Base-by-base conservation (phyloP, 1,140 invertebrate species). In the Solenopsis fugax region DNA sequence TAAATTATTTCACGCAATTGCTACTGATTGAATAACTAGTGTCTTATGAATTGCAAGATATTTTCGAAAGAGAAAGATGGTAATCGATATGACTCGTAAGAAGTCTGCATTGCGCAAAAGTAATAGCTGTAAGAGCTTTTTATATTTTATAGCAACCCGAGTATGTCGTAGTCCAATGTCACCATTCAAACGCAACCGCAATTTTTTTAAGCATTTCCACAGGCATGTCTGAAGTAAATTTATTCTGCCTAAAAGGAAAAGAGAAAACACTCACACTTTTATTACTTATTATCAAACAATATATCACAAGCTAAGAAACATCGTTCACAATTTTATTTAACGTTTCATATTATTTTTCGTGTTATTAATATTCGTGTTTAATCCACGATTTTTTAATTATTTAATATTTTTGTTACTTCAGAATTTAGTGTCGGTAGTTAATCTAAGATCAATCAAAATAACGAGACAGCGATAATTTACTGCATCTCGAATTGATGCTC, bases 11-110 rank as follows among this genome's bases (percentile, higher is more conserved):
- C 69, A 18, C 54, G 12, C 41, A 60, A 13, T 18, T 58, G 65
- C 24, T 37, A 37, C 48, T 72, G 67, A 82, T 60, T 60, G 80
- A 82, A 73, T 82, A 72, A 72, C 54, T 48, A 34, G 41, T 45
- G 3, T 60, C 12, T 29, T 29, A 12, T 45, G 65, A 82, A 71
- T 73, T 72, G 41, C 80, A 21, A 34, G 16, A 34, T 41, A 50
- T 60, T 82, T 82, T 73, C 34, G 41, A 48, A 48, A 60, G 41
- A 60, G 50, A 60, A 73, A 48, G 52, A 50, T 45, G 67, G 13
- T 37, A 58, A 56, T 69, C 18, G 24, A 48, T 69, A 45, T 52
- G 21, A 69, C 37, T 48, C n/a, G 9, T 69, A 41, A 52, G 50
- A 52, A 52, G 34, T 52, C 3, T 34, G 9, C 4, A 41, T 73